phyloP scores from a whole-genome alignment of 1,140 invertebrate species.

The Nasonia vitripennis region DNA sequence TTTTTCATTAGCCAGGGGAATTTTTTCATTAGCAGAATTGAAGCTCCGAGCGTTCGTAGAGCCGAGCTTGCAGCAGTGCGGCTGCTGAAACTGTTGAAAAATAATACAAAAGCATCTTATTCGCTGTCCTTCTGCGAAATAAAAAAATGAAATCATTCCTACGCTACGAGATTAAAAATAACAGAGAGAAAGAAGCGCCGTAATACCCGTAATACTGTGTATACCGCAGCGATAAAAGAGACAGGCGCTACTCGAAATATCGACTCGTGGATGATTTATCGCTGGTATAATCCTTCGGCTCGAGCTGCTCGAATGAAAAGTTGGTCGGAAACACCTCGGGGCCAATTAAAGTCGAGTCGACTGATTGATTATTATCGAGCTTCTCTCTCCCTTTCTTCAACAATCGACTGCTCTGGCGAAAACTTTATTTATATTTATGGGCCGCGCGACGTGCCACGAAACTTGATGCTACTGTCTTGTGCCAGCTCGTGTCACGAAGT shows the following conservation, averaged over 20 bases:
- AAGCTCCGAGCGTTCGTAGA: not conserved
- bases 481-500: not conserved
- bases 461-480: not conserved
- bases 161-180: not conserved
- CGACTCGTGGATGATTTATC: constrained; percentile 20
- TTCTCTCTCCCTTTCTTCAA: constrained; percentile 9
- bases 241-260: not conserved
- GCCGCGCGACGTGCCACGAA: constrained; percentile 25
- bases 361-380: constrained; percentile 47
- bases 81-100: not conserved
- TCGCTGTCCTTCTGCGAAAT: not conserved
- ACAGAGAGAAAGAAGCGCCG: not conserved
- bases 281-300: constrained; percentile 18
- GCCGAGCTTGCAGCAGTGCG: not conserved
- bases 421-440: constrained; percentile 50
- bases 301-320: constrained; percentile 22
- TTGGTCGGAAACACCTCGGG: constrained; percentile 4
- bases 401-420: constrained; percentile 13
- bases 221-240: not conserved
- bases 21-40: not conserved
- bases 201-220: not conserved
- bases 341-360: constrained; percentile 39
- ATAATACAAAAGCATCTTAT: not conserved
- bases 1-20: not conserved
- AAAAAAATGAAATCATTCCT: not conserved